Conservation (phyloP, 2,797 vertebrate genomes). For the Thaleichthys pacificus region DNA sequence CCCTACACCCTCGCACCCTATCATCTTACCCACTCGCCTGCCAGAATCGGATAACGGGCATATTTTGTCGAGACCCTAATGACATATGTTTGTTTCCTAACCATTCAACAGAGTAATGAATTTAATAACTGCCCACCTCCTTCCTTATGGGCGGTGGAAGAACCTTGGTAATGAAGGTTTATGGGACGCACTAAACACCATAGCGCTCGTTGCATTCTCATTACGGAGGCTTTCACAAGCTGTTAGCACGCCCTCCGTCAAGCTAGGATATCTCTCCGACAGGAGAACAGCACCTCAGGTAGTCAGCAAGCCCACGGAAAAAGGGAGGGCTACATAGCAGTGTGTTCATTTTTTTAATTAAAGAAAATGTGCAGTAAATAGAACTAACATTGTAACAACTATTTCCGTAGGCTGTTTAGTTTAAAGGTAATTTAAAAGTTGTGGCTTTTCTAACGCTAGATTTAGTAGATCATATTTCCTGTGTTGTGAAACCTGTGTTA, state of each 20-base stretch:
- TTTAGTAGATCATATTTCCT: neutral
- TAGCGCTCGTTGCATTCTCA: constrained; percentile 32
- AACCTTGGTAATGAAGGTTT: constrained; percentile 54
- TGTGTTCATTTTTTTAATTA: neutral
- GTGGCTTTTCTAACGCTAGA: too few species aligned
- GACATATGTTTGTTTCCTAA: constrained; percentile 37
- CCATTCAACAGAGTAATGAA: constrained; percentile 46
- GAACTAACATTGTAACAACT: too few species aligned
- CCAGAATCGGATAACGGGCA: constrained; percentile 23
- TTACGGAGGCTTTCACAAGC: constrained; percentile 38
- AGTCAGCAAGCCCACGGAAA: neutral
- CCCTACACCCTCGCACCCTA: neutral
- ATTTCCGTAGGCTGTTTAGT: too few species aligned
- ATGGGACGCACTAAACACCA: constrained; percentile 38
- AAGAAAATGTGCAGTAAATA: too few species aligned
- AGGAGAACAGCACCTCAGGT: constrained; percentile 13
- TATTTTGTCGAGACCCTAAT: constrained; percentile 26
- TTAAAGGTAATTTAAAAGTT: too few species aligned
- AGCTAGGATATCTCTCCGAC: constrained; percentile 23
- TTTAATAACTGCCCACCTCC: constrained; percentile 47
- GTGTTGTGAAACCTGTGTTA: neutral
- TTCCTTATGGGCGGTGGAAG: constrained; percentile 28
- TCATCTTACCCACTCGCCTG: constrained; percentile 18
- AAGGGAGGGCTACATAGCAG: neutral
- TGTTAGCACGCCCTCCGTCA: constrained; percentile 35